Base-by-base conservation (phyloP, 2,797 vertebrate genomes). In the Coracias cyanogaster region DNA sequence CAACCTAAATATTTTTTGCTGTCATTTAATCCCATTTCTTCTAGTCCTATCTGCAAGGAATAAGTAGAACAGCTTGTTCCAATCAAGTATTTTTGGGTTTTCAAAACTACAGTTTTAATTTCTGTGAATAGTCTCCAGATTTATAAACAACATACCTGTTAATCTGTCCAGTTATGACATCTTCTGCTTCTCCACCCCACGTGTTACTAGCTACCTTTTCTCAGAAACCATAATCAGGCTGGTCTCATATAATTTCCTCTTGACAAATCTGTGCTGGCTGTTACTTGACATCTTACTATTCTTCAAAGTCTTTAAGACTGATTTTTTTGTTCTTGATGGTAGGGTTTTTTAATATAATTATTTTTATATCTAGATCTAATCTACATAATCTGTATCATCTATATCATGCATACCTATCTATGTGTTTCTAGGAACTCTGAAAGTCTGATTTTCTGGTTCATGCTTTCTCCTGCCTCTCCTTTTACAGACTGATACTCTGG, bases 1-100 rank as follows among this genome's bases (percentile, higher is more conserved):
- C 69, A 81, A 43, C 6, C 7, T 16, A 81, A 54, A 82, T 92
- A 18, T 90, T 93, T 85, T 65, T 57, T 86, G 12, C 45, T 88
- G 71, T 94, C 82, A 67, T 82, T 94, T 91, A 89, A 77, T 12
- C 7, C 29, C 31, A 14, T 67, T 87, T 15, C 15, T 93, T 64
- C 41, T 31, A 71, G 26, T 49, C 35, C 25, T 86, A 25, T 71
- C 31, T 73, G 21, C 2, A 13, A 86, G 54, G 11, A 82, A 61
- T 69, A 66, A 67, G 54, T 57, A 76, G 11, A 77, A 64, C 2
- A 74, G 6, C 29, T 85, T 71, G 58, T 70, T 60, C 9, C 31
- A 67, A 74, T 35, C 1, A 90, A 80, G 77, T 74, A 49, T 48
- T 21, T 71, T 15, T 0, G 4, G 2, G 12, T 21, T 61, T 46